Evolutionary conservation across 2,113 vertebrate genomes (phyloP), one percentile per base, ranked within the genome.

Genomic region (Oryzias javanicus): DNA sequence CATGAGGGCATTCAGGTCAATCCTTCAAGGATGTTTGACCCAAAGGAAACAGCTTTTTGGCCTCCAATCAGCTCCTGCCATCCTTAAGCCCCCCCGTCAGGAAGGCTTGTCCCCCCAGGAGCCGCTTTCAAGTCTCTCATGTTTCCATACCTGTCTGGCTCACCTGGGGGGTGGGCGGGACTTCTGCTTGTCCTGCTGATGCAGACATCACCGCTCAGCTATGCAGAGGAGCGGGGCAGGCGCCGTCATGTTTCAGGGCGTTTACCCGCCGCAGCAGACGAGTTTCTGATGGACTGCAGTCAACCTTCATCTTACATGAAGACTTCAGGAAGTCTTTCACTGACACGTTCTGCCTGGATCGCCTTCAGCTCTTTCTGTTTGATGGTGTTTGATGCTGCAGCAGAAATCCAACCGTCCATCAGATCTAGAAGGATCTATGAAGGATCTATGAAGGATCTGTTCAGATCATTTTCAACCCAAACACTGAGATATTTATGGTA

Each of bases 221-320:
- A 88, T 88, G 88, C 58, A 77, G 76, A 88, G 88, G 42, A 75
- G 67, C 56, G 69, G 25, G 58, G 54, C 88, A 86, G 74, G 88
- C 85, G 61, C 69, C 10, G 35, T 87, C 86, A 73, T 78, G 79
- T 86, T 81, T 73, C 42, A 18, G 67, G 54, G 60, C 57, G 58
- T 64, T 84, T 56, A 79, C 79, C 79, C 63, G 42, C 67, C 69
- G 57, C 67, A 60, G 44, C 24, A n/a, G 49, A 18, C 10, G 41
- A 62, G 59, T 24, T 49, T 45, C 51, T 61, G 8, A 4, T 55
- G 49, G 41, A 67, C 59, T 57, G 14, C 0, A 4, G 25, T 54
- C 53, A 60, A 67, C 53, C 51, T 55, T 12, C n/a, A 16, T 7
- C 2, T 16, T 2, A 4, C 29, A 25, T 13, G 5, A 10, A 15